Evolutionary conservation across 2,888 invertebrate genomes (phyloP), one percentile per base, ranked within the genome.

Genomic region (Mamestra brassicae): DNA sequence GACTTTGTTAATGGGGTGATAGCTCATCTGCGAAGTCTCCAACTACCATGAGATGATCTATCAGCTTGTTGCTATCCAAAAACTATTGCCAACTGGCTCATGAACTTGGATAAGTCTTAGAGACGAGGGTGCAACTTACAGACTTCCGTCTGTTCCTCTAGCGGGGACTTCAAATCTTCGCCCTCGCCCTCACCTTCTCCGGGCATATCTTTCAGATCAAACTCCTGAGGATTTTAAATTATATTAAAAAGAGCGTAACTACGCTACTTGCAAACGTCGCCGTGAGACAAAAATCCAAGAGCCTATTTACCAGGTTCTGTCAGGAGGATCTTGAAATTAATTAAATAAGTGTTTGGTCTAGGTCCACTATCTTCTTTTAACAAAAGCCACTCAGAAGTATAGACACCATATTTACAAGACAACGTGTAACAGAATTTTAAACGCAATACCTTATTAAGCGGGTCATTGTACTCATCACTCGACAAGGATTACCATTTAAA

Each of bases 161-260:
- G 90, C 2, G 84, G 84, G 0, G 75, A 71, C 0, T 71, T 86
- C 26, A 69, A 80, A 74, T 93, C 93, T 36, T 92, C 92, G 71
- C 86, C 57, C 26, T 76, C 76, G 3, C 92, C 92, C 78, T 97
- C 95, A 84, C 97, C 91, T 74, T 96, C 96, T 0, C 96, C 96
- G 0, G 95, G 95, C 95, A 95, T 95, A 70, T 96, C 96, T 84
- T 93, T 95, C 81, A 95, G 50, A 57, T 96, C 96, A 75, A 96
- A 96, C 76, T 94, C 95, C 96, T 96, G 78, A 50, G 62, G 57
- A 62, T 61, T 26, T 17, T 17, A 60, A 38, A 60, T 34, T 1
- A 36, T 55, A 4, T 26, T 26, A 11, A 11, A 26, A 4, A 26
- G 26, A 26, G 26, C 26, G 26, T 26, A 26, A 26, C 26, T 26